Base-by-base conservation (phyloP, 2,797 vertebrate species). In the Lindbergichthys nudifrons region DNA sequence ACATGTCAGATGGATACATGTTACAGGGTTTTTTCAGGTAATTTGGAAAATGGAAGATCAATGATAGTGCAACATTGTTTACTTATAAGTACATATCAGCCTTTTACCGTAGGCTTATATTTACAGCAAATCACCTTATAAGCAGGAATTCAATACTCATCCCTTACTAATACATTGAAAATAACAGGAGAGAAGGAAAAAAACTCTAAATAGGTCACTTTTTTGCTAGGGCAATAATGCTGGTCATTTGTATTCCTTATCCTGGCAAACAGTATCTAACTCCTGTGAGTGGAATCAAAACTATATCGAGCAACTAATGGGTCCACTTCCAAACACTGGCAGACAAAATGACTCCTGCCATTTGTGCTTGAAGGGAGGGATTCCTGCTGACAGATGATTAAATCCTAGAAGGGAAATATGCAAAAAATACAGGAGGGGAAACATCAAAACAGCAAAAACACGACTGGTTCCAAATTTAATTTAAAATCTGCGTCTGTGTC, bases 231-330 rank as follows among this genome's bases (percentile, higher is more conserved):
- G 41, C 11, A 60, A 56, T 65, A 46, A 68, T 36, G 70, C 51
- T 8, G 21, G 48, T 73, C 46, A 42, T 75, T 77, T 86, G 81
- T 71, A 75, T 13, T 81, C 79, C 53, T 68, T 61, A 46, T 80
- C 83, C 62, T 94, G 93, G 95, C 93, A 92, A 94, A 77, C 73
- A 56, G 50, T 46, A 91, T 91, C 83, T 80, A 92, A 88, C 93
- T 91, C 92, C 92, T 93, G 94, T 89, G 88, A 89, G 86, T 86
- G 72, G 84, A 83, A 93, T 95, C 87, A 77, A 79, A 60, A 93
- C 93, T 92, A 81, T 51, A 81, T 76, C 71, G 80, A 93, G 90
- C 71, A 84, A 91, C 93, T 91, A 84, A 90, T 92, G 86, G 93
- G 90, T 90, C 85, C 86, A 91, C 94, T 89, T 86, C 75, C 85